These are phyloP conservation scores for rabbit (Oryctolagus cuniculus) DNA, from an alignment of 2,113 vertebrate species.

Conservation along the genomic window mOryCun1.1 NC_091435.1:23440501-23441000, in stretches of 20 bases:
- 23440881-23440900: background rate
- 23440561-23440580: background rate
- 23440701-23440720: too few relatives aligned
- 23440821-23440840: background rate
- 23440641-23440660: background rate
- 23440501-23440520: background rate
- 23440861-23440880: background rate
- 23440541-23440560: background rate
- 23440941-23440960: background rate
- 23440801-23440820: background rate
- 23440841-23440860: background rate
- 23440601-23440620: accelerated
- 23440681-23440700: too few relatives aligned
- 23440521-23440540: background rate
- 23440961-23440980: background rate
- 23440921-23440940: background rate
- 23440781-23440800: background rate
- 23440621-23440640: background rate
- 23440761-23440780: background rate
- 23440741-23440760: background rate
- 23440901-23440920: background rate
- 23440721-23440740: background rate
- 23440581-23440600: background rate
- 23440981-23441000: background rate
- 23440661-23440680: background rate